Percentiles rank a stretch among this genome's conserved stretches.
phyloP scores from a whole-genome alignment of 2,797 vertebrate species.

The Platyrinchus mystaceus region DNA sequence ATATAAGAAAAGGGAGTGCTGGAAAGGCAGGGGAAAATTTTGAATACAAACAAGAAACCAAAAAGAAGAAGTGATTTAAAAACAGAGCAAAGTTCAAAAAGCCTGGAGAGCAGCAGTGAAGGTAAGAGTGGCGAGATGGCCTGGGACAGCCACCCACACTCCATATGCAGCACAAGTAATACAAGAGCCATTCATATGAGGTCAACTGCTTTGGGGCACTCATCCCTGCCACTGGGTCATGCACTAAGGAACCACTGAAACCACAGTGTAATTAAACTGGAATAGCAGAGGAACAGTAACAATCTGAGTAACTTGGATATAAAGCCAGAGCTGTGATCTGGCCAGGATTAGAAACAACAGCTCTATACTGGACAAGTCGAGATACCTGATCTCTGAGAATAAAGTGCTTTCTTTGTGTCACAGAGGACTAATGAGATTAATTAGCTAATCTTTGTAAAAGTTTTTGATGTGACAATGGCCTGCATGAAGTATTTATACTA shows the following conservation, averaged over 20 bases:
- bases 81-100: neutral
- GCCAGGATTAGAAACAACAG: neutral
- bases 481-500: neutral
- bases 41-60: neutral
- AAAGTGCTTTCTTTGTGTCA: neutral
- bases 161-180: neutral
- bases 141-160: neutral
- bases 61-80: neutral
- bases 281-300: neutral
- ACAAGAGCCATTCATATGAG: neutral
- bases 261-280: rapidly evolving
- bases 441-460: neutral
- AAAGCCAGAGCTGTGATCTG: neutral
- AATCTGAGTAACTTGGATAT: rapidly evolving
- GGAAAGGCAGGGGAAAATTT: neutral
- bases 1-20: neutral
- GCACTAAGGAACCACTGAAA: neutral
- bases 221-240: neutral
- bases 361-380: neutral
- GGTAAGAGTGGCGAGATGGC: neutral
- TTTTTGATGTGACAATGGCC: neutral
- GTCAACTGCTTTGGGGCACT: neutral
- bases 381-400: neutral
- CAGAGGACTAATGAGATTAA: neutral
- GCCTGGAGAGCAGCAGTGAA: neutral